These are phyloP conservation scores for Nansenia antarctica DNA, from an alignment of 2,113 vertebrate species.

Conservation along the genomic window DNA sequence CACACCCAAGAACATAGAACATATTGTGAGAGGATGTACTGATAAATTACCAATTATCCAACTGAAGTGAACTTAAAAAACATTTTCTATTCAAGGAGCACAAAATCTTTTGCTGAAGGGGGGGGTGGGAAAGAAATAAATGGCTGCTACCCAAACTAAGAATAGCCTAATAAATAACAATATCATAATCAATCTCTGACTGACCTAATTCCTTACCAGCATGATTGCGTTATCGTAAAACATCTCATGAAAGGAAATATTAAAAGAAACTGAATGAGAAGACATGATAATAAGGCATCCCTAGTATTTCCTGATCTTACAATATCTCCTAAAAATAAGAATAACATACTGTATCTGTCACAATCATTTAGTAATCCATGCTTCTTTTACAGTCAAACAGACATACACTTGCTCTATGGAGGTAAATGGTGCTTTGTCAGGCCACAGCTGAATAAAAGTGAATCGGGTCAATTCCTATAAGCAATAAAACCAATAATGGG, in stretches of 20 bases:
- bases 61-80: too few relatives aligned
- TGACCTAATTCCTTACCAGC: not conserved
- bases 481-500: conserved; percentile 1
- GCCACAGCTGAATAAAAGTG: not conserved
- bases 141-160: not conserved
- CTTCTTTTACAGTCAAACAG: not conserved
- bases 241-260: not conserved
- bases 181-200: not conserved
- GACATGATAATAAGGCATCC: not conserved
- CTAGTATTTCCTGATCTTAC: too few relatives aligned
- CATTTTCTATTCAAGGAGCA: not conserved
- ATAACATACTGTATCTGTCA: not conserved
- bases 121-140: not conserved
- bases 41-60: not conserved
- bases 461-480: not conserved
- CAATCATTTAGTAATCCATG: not conserved
- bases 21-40: not conserved
- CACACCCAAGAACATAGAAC: not conserved
- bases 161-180: not conserved
- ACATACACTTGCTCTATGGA: not conserved
- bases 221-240: not conserved
- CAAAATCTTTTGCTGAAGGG: not conserved
- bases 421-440: not conserved
- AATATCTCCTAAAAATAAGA: too few relatives aligned
- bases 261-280: not conserved